Conservation (phyloP, 2,888 invertebrate species). For the Leucophenga montana region DNA sequence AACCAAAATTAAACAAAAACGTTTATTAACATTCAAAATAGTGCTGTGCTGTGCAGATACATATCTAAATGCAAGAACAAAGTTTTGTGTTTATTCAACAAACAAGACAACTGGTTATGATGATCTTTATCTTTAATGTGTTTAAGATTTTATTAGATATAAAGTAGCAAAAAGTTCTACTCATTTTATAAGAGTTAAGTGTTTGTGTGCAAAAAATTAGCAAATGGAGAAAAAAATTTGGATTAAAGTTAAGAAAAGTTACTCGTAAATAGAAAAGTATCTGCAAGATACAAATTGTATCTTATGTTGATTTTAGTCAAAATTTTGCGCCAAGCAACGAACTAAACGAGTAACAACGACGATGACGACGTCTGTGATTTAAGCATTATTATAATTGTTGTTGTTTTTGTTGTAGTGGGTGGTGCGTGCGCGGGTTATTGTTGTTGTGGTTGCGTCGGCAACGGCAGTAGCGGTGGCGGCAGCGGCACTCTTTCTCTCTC, state of each 20-base stretch:
- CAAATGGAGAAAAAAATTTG: background rate
- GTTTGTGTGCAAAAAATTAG: constrained; percentile 2
- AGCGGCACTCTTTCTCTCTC: background rate
- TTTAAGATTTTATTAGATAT: constrained; percentile 20
- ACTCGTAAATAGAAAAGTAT: background rate
- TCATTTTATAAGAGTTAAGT: constrained; percentile 10
- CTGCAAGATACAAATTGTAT: constrained; percentile 35
- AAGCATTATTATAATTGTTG: background rate
- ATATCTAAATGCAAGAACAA: background rate
- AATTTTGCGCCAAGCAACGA: constrained; percentile 25
- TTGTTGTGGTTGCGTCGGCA: constrained; percentile 33
- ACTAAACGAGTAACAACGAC: background rate
- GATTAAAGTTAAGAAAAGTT: constrained; percentile 9
- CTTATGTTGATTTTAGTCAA: constrained; percentile 28
- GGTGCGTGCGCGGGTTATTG: constrained; percentile 30
- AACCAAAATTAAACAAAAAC: constrained; percentile 5
- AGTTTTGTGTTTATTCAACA: background rate
- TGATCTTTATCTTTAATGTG: constrained; percentile 10
- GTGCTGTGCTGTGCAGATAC: background rate
- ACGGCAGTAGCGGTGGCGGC: constrained; percentile 33
- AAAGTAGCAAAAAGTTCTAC: constrained; percentile 8
- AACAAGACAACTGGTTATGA: constrained; percentile 23
- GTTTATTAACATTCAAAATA: too few species aligned
- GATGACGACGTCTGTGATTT: too few species aligned
- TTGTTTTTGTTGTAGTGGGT: background rate